phyloP scores from a whole-genome alignment of 2,797 vertebrate genomes.

The Crenichthys baileyi region DNA sequence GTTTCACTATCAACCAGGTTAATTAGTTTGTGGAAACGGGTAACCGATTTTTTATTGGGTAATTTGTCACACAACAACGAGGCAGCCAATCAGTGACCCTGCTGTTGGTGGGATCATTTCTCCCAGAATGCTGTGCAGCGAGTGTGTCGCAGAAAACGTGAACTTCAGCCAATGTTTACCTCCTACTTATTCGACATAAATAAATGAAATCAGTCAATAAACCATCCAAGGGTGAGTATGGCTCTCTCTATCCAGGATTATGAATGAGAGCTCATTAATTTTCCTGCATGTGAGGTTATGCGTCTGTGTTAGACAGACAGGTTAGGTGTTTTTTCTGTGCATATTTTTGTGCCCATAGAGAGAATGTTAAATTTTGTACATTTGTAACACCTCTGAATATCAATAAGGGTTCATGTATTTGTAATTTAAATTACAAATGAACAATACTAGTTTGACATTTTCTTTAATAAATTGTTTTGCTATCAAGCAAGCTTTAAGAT shows the following conservation, averaged over 20 bases:
- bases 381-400: constrained; percentile 9
- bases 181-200: constrained; percentile 95
- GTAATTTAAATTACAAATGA: constrained; percentile 11
- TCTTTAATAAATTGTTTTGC: background rate
- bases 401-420: background rate
- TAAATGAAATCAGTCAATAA: constrained; percentile 99
- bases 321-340: constrained; percentile 12
- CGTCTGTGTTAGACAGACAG: background rate
- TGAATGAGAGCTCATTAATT: constrained; percentile 85
- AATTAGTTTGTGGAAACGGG: constrained; percentile 99
- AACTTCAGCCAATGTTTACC: constrained; percentile 91
- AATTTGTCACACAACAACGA: constrained; percentile 98
- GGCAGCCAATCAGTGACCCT: constrained; percentile 94
- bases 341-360: constrained; percentile 6
- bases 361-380: constrained; percentile 4
- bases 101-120: constrained; percentile 89
- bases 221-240: constrained; percentile 96
- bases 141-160: constrained; percentile 88
- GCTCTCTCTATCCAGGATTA: constrained; percentile 92
- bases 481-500: background rate
- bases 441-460: constrained; percentile 2
- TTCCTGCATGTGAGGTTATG: constrained; percentile 38
- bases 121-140: constrained; percentile 86
- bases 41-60: constrained; percentile 98
- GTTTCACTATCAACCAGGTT: constrained; percentile 97